Conservation (phyloP, 2,113 vertebrate genomes). For the Emydura subglobosa region DNA sequence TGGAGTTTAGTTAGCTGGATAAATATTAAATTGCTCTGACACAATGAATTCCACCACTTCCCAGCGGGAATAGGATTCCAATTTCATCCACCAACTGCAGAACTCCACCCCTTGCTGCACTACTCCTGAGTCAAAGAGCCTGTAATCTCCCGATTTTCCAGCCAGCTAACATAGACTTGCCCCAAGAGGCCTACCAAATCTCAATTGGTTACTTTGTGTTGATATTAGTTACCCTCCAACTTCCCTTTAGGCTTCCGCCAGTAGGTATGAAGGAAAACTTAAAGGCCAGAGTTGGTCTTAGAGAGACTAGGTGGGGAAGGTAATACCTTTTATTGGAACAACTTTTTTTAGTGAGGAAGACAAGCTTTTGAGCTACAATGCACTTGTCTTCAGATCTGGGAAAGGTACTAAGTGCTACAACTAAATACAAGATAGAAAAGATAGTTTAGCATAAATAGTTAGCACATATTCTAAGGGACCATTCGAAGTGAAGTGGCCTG, state of each 20-base stretch:
- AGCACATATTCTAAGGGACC: background rate
- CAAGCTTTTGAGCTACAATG: background rate
- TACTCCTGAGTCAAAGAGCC: background rate
- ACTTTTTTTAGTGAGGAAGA: background rate
- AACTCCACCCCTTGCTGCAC: background rate
- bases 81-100: background rate
- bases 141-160: background rate
- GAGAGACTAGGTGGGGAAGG: background rate
- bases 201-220: background rate
- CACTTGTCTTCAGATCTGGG: no score
- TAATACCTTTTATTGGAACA: background rate
- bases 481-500: background rate
- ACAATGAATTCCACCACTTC: background rate
- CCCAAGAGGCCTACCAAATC: background rate
- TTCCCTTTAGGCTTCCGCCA: accelerated
- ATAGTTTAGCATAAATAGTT: background rate
- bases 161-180: background rate
- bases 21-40: background rate
- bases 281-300: accelerated
- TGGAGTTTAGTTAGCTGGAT: background rate
- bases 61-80: background rate
- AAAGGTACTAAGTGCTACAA: background rate
- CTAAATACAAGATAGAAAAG: background rate
- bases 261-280: background rate
- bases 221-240: background rate